A percentile compares a stretch with the other conserved stretches of the same genome.
Evolutionary conservation across 2,797 vertebrate genomes (phyloP).

Genomic region (Gadopsis bispinosus): DNA sequence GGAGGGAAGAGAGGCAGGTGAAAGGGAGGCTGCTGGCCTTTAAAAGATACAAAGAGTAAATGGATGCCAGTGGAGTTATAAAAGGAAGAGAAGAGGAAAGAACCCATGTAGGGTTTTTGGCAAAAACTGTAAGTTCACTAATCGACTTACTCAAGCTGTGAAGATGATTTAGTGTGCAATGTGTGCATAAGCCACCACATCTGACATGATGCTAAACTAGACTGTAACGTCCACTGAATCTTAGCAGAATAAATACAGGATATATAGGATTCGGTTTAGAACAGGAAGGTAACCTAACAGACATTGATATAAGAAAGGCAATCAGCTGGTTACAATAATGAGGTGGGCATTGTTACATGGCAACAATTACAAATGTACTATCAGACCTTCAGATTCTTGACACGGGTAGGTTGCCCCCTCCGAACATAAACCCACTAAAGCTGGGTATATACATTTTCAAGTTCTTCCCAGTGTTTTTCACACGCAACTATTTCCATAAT

Average conservation of each 20-base stretch:
- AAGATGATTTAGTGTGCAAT: conserved; percentile 5
- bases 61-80: conserved; percentile 7
- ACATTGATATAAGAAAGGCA: no score
- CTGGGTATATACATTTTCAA: no score
- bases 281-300: no score
- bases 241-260: neutral
- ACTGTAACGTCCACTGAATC: neutral
- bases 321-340: no score
- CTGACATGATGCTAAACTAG: neutral
- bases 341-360: no score
- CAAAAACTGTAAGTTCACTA: neutral
- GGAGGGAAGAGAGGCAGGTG: neutral
- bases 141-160: neutral
- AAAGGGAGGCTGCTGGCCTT: neutral
- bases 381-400: no score
- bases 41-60: conserved; percentile 7
- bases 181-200: neutral
- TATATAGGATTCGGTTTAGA: neutral
- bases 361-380: no score
- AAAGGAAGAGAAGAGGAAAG: conserved; percentile 12
- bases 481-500: no score
- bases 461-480: no score
- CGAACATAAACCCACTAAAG: no score
- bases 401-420: no score
- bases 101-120: neutral